These are phyloP conservation scores for Nomia melanderi DNA, from an alignment of 1,140 invertebrate species.

Conservation along the genomic window DNA sequence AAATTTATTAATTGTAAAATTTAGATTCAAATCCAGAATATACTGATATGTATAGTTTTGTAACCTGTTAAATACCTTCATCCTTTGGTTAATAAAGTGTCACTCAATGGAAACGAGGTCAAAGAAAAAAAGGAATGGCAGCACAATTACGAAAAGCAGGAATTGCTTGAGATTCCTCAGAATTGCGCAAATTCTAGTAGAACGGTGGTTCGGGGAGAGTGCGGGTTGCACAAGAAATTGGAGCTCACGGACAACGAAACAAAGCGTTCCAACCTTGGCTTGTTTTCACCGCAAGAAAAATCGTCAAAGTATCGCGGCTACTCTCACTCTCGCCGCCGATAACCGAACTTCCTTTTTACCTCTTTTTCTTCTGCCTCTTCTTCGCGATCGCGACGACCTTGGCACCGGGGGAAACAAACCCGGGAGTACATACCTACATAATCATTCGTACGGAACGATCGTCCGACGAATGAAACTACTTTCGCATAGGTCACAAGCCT, in stretches of 20 bases:
- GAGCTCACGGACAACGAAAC: slow-evolving; percentile 38
- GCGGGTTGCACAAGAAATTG: slow-evolving; percentile 52
- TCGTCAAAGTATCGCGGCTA: slow-evolving; percentile 53
- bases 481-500: not conserved
- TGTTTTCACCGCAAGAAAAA: slow-evolving; percentile 62
- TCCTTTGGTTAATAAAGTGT: not conserved
- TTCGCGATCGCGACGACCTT: slow-evolving; percentile 45
- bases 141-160: not conserved
- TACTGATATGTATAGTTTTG: no score
- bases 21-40: no score
- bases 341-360: slow-evolving; percentile 36
- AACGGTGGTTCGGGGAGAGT: not conserved
- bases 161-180: not conserved
- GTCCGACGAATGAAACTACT: not conserved
- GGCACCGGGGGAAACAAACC: not conserved
- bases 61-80: no score
- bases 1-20: no score
- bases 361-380: slow-evolving; percentile 43
- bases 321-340: slow-evolving; percentile 56
- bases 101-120: not conserved
- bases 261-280: slow-evolving; percentile 62
- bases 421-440: not conserved
- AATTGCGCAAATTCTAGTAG: slow-evolving; percentile 31
- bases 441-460: not conserved
- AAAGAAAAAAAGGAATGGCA: not conserved